Base-by-base conservation (phyloP, 2,888 invertebrate genomes). In the Pandemis corylana region DNA sequence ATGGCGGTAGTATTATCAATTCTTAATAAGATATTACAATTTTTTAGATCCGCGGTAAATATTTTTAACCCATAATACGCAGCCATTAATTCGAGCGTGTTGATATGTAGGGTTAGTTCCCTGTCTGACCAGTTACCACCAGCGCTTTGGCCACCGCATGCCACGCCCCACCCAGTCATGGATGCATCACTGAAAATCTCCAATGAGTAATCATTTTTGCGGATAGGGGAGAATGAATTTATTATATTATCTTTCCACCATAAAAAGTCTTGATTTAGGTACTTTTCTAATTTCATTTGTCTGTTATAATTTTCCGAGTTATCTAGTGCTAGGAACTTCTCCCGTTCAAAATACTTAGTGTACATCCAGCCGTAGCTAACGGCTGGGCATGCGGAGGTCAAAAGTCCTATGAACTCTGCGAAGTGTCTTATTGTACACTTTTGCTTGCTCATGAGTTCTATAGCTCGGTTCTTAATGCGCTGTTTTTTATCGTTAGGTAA, bases 331-430 rank as follows among this genome's bases (percentile, higher is more conserved):
- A 75, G 7, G 65, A 68, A 76, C 71, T 77, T 78, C 49, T 72
- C 56, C 9, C 76, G 41, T 66, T 78, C 77, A 61, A 79, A 68
- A 0, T 28, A 9, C 46, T 79, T 79, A 2, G 78, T 77, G n/a
- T 78, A 77, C 13, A 76, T 2, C 76, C 78, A 79, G 6, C 74
- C 74, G 46, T 78, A 79, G 1, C n/a, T 61, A 10, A 77, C 72
- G 0, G 79, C 79, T 12, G 80, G 80, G 28, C 80, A 80, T 2
- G 79, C 78, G 5, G 79, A 74, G 13, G 63, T 72, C 28, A 80
- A 49, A 1, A 76, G 15, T 12, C 80, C 80, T 15, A 80, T 76
- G 9, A 76, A 72, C 12, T 76, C 63, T 9, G 78, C 71, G 44
- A 64, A 72, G 13, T 71, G 6, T 71, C 76, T 15, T 68, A 62